Conservation (phyloP, 2,888 invertebrate genomes). For the Uloborus plumipes region DNA sequence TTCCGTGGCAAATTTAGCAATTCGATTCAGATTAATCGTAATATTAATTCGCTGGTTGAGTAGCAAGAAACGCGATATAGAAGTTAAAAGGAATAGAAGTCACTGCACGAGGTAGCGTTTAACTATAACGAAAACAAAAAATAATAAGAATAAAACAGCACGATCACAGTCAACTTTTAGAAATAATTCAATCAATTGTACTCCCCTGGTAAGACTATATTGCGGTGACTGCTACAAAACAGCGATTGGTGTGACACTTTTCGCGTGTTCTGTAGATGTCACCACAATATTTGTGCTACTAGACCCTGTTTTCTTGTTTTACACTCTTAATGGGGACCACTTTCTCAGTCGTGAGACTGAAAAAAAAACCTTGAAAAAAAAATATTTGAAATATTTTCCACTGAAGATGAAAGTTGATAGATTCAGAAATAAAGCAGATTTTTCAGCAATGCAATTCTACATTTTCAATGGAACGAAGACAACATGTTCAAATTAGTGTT, state of each 20-base stretch:
- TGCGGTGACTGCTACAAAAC: too few species aligned
- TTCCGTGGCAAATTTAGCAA: constrained; percentile 64
- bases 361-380: too few species aligned
- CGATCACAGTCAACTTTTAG: constrained; percentile 44
- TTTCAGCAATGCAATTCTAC: too few species aligned
- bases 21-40: constrained; percentile 49
- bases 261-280: too few species aligned
- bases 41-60: constrained; percentile 46
- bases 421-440: too few species aligned
- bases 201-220: too few species aligned
- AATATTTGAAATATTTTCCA: too few species aligned
- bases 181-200: background rate
- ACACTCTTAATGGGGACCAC: constrained; percentile 54
- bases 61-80: constrained; percentile 47
- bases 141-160: constrained; percentile 39
- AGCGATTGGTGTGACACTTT: too few species aligned
- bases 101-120: constrained; percentile 56
- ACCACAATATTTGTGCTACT: too few species aligned
- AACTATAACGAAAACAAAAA: constrained; percentile 17
- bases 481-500: too few species aligned
- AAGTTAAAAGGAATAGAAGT: constrained; percentile 51
- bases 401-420: too few species aligned
- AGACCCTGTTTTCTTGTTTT: background rate
- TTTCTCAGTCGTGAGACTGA: constrained; percentile 15
- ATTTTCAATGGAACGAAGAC: too few species aligned